Evolutionary conservation across 2,113 vertebrate genomes (phyloP), one percentile per base, ranked within the genome.

Genomic region (Notarius quadriscutis): DNA sequence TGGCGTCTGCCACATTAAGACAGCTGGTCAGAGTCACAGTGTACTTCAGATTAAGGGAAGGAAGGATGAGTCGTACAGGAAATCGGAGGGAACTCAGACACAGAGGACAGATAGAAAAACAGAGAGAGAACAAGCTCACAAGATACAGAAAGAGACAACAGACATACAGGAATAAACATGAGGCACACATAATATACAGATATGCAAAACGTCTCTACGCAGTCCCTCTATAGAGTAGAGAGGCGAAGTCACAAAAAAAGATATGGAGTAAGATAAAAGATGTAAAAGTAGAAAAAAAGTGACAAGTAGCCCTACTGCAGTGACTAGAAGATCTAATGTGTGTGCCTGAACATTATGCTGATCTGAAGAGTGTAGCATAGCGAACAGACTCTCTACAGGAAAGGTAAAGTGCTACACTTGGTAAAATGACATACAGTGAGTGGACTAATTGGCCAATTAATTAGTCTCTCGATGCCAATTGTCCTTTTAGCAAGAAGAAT

Each of bases 21-120:
- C 81, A 91, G 85, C 91, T 88, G 90, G 86, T 84, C 86, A 85
- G 91, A 91, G 91, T 94, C 93, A 94, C 93, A 94, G 91, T 92
- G 90, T 91, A 89, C 86, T 92, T 92, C 87, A 89, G 74, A 82
- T 75, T 75, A 67, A 41, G 41, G 74, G 67, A 79, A n/a, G 65
- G 55, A 41, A 6, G 67, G 71, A 25, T 67, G 53, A 8, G 75
- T 48, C 10, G 83, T 22, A 27, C 60, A 89, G 27, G 86, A 63
- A 86, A 74, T 69, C 22, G 2, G 81, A 81, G 69, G 50, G n/a
- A 84, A 81, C 48, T 87, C 25, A 78, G 83, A 82, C 78, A 86
- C 34, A 27, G 5, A 57, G 53, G 50, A 81, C 85, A 81, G 51
- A 74, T 20, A 89, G 7, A 90, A 58, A 87, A 83, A 86, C 53